Conservation (phyloP, 2,113 vertebrate genomes). For the Erpornis zantholeuca region DNA sequence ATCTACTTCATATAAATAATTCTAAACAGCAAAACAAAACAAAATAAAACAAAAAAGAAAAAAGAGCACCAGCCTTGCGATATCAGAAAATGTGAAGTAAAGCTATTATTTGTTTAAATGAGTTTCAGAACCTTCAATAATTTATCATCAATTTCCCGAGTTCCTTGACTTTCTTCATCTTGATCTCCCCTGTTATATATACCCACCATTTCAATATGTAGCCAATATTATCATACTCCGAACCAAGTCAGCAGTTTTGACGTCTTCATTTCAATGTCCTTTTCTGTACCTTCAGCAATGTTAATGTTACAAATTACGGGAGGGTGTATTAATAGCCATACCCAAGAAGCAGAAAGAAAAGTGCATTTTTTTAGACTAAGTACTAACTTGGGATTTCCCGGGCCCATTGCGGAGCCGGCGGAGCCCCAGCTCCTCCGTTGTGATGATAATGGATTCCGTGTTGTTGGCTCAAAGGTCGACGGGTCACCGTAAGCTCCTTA, state of each 20-base stretch:
- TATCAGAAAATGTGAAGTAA: neutral
- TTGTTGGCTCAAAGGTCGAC: constrained; percentile 93
- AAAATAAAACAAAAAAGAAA: neutral
- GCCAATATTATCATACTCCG: constrained; percentile 63
- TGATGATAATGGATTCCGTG: constrained; percentile 99
- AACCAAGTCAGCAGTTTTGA: constrained; percentile 86
- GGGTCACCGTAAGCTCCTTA: constrained; percentile 99
- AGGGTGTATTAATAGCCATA: constrained; percentile 82
- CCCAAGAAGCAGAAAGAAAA: constrained; percentile 79
- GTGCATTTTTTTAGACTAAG: constrained; percentile 82
- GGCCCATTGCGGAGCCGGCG: constrained; percentile 82
- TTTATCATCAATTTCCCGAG: constrained; percentile 60
- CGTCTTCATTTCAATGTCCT: constrained; percentile 85
- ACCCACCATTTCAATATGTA: constrained; percentile 62
- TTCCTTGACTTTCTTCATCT: constrained; percentile 68
- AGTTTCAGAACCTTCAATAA: constrained; percentile 35
- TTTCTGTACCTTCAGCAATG: constrained; percentile 87
- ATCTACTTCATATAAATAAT: neutral
- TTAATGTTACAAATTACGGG: constrained; percentile 89
- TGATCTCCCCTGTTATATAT: constrained; percentile 64
- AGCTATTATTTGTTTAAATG: constrained; percentile 60
- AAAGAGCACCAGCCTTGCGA: accelerated
- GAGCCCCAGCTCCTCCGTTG: constrained; percentile 86
- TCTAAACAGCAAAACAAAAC: neutral
- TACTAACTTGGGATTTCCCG: constrained; percentile 90